phyloP scores from a whole-genome alignment of 92 coral and sea anemone genomes.

The Phenganax stokvisi region DNA sequence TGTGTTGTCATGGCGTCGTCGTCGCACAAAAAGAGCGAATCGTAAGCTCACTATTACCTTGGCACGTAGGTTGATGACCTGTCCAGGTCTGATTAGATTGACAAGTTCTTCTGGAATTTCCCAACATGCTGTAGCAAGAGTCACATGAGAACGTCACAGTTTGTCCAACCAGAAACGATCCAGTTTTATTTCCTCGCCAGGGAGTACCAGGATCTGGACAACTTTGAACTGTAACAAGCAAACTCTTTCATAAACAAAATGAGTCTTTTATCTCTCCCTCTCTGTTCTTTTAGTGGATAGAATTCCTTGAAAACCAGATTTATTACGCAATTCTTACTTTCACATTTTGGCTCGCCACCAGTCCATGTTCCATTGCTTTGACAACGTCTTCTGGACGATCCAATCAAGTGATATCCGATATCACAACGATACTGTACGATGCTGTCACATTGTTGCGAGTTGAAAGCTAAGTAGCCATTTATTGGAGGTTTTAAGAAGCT shows the following conservation, averaged over 20 bases:
- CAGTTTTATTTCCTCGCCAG: background rate
- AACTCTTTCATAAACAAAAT: background rate
- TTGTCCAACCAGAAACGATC: background rate
- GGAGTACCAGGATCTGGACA: conserved; percentile 4
- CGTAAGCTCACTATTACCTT: too few relatives aligned
- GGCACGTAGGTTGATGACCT: conserved; percentile 15
- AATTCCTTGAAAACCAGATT: background rate
- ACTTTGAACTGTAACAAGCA: background rate
- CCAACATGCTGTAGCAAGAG: background rate
- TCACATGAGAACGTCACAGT: background rate
- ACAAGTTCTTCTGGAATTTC: conserved; percentile 20
- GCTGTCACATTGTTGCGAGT: background rate
- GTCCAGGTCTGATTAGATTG: conserved; percentile 26
- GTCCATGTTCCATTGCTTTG: conserved; percentile 24
- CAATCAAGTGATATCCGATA: conserved; percentile 6
- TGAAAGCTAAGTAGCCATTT: background rate
- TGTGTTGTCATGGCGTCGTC: too few relatives aligned
- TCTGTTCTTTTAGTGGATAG: background rate
- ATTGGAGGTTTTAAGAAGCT: background rate
- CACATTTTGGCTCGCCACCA: conserved; percentile 14
- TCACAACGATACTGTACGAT: conserved; percentile 1
- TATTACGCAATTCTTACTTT: background rate
- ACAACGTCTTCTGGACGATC: conserved; percentile 16
- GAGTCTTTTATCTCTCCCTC: too few relatives aligned
- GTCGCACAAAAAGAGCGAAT: too few relatives aligned